Percentiles rank a stretch among this genome's conserved stretches.
Evolutionary conservation across 2,113 vertebrate species (phyloP).

Genomic region (Okapia johnstoni): DNA sequence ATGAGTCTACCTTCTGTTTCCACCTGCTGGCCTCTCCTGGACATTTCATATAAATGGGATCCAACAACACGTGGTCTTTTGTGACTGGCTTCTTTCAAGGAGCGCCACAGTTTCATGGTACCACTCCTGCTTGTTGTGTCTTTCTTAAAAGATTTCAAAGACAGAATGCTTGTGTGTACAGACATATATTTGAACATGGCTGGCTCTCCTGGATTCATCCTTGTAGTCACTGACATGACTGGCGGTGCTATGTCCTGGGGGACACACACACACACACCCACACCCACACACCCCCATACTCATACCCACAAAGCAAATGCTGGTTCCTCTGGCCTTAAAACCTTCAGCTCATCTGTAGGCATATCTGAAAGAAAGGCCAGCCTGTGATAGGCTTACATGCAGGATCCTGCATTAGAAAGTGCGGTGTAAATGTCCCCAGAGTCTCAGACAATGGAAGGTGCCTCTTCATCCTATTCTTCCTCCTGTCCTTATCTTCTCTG

Average conservation of each 20-base stretch:
- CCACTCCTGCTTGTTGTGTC: neutral
- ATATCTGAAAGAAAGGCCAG: neutral
- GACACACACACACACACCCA: neutral
- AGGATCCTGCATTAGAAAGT: neutral
- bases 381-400: rapidly evolving
- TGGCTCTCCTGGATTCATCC: neutral
- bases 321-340: neutral
- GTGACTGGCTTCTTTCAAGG: neutral
- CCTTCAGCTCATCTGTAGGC: neutral
- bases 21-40: rapidly evolving
- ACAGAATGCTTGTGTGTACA: neutral
- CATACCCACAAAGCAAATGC: neutral
- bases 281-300: rapidly evolving
- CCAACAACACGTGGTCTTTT: neutral
- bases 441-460: neutral
- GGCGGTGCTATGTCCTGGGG: neutral
- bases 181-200: neutral
- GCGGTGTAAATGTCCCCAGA: rapidly evolving
- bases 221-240: rapidly evolving
- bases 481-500: neutral
- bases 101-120: neutral
- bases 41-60: neutral
- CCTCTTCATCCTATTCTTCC: rapidly evolving
- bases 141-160: neutral
- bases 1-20: neutral